Evolutionary conservation across 2,797 vertebrate genomes (phyloP).

Genomic region (Gallinago nigripennis): DNA sequence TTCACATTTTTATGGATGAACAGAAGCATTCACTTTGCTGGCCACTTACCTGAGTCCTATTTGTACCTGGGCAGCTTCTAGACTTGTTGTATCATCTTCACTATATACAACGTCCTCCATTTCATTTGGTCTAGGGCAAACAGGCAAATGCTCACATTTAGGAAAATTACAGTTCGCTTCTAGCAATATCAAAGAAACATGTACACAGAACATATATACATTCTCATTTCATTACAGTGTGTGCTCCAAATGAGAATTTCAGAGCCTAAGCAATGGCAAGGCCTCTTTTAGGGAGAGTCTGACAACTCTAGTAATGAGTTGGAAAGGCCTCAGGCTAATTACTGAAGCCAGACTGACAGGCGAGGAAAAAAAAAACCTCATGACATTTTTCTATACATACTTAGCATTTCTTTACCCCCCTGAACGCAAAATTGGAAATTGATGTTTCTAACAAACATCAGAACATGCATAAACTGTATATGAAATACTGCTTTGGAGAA

Average conservation of each 20-base stretch:
- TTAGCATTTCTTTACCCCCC: not conserved
- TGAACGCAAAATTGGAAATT: not conserved
- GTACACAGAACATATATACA: not conserved
- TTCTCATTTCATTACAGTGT: not conserved
- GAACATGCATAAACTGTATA: not conserved
- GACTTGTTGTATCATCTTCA: conserved; percentile 70
- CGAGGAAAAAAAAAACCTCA: not conserved
- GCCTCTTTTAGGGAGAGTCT: not conserved
- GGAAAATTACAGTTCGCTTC: not conserved
- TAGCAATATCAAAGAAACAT: not conserved
- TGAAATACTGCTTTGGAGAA: not conserved
- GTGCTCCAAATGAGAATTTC: not conserved
- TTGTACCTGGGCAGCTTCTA: conserved; percentile 80
- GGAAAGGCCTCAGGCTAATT: not conserved
- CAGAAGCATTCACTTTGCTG: not conserved
- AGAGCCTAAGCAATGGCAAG: not conserved
- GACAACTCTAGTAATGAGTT: not conserved
- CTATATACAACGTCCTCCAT: conserved; percentile 69
- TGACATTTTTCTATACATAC: not conserved
- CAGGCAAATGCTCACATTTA: not conserved
- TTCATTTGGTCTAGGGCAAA: conserved; percentile 74
- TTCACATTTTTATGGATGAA: not conserved
- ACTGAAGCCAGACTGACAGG: not conserved
- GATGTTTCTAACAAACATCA: not conserved
- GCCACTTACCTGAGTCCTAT: conserved; percentile 77